These are phyloP conservation scores for Lycodopsis pacificus DNA, from an alignment of 2,797 vertebrate species.

Conservation along the genomic window DNA sequence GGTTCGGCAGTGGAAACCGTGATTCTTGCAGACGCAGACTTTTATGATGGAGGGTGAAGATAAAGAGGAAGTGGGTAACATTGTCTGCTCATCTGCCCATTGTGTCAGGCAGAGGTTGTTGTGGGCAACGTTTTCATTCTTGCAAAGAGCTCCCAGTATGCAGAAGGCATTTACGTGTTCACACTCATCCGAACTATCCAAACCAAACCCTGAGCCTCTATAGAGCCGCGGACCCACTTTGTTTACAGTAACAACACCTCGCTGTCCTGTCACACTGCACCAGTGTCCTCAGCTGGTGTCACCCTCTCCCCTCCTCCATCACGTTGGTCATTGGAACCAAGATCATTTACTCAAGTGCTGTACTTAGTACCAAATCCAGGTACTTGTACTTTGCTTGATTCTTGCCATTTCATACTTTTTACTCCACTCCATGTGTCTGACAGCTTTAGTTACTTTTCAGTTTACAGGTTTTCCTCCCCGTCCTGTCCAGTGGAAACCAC, in stretches of 20 bases:
- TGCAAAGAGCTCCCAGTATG: background rate
- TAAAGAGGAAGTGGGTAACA: conserved; percentile 24
- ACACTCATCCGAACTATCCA: too few relatives aligned
- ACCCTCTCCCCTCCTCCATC: background rate
- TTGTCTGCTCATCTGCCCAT: background rate
- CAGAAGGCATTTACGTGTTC: background rate
- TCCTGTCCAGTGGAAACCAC: background rate
- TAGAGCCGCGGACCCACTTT: background rate
- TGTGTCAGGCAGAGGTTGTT: background rate
- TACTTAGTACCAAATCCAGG: background rate
- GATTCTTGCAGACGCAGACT: conserved; percentile 17
- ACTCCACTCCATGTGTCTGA: background rate
- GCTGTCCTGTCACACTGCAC: background rate
- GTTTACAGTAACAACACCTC: conserved; percentile 4
- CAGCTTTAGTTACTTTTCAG: too few relatives aligned
- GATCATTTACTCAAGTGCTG: background rate
- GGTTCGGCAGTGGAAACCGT: conserved; percentile 6
- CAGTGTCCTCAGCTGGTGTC: background rate
- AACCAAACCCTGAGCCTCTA: background rate
- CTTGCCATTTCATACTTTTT: background rate
- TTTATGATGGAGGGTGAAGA: conserved; percentile 15
- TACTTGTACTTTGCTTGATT: background rate
- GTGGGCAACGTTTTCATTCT: background rate
- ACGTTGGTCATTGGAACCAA: background rate
- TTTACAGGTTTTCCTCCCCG: too few relatives aligned